phyloP scores from a whole-genome alignment of 2,797 vertebrate genomes.

The Platyrinchus mystaceus region DNA sequence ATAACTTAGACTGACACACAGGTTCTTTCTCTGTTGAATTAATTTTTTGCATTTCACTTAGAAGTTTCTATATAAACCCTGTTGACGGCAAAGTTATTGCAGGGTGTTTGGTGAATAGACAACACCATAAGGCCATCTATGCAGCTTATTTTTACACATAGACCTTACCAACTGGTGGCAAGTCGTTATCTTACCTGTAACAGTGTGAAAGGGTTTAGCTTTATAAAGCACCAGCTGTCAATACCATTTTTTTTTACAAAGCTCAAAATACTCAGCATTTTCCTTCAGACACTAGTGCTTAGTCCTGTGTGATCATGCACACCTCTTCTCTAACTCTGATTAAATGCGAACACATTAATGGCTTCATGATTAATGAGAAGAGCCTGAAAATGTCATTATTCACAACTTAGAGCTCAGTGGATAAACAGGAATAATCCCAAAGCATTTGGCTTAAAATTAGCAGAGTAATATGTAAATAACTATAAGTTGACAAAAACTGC shows the following conservation, averaged over 20 bases:
- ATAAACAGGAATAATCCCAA: background rate
- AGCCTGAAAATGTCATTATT: constrained; percentile 1
- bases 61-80: background rate
- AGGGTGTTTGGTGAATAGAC: background rate
- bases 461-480: background rate
- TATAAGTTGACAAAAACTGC: background rate
- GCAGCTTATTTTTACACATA: background rate
- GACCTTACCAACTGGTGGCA: background rate
- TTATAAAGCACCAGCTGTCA: background rate
- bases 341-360: background rate
- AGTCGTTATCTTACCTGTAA: background rate
- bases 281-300: background rate
- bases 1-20: background rate
- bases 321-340: background rate
- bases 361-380: background rate
- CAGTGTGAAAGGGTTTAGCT: background rate
- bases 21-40: background rate
- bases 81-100: background rate
- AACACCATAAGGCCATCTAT: background rate
- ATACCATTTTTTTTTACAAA: background rate
- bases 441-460: background rate
- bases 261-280: background rate
- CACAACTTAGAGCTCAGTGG: background rate
- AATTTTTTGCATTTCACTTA: background rate
- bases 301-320: background rate